Evolutionary conservation across 2,888 invertebrate genomes (phyloP).

Genomic region (Labia minor): DNA sequence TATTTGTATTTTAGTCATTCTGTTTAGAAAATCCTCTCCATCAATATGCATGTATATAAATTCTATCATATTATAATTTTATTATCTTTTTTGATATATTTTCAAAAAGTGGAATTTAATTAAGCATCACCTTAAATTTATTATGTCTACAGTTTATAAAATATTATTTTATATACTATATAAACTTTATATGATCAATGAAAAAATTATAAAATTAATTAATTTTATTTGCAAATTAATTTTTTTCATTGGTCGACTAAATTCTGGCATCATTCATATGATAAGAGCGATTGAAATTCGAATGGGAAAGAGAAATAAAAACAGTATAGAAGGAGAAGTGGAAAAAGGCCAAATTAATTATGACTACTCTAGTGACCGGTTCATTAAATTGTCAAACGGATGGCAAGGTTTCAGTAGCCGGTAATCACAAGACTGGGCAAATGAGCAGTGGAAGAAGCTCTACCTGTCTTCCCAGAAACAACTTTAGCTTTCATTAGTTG

Average conservation of each 20-base stretch:
- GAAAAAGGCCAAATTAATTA: neutral
- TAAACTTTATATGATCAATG: too few relatives aligned
- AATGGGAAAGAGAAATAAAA: neutral
- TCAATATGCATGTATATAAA: too few relatives aligned
- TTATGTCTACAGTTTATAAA: too few relatives aligned
- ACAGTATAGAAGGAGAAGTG: too few relatives aligned
- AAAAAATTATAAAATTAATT: neutral
- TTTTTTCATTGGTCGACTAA: neutral
- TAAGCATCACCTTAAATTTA: too few relatives aligned
- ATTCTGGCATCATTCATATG: neutral
- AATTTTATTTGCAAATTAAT: conserved; percentile 13
- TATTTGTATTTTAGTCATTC: too few relatives aligned
- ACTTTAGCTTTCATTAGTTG: neutral
- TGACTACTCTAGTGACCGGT: conserved; percentile 7
- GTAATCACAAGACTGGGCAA: neutral
- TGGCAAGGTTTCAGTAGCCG: neutral
- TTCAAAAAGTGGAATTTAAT: too few relatives aligned
- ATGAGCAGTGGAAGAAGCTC: neutral
- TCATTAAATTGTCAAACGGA: conserved; percentile 1
- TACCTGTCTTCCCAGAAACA: neutral
- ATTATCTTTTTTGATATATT: too few relatives aligned
- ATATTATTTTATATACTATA: too few relatives aligned
- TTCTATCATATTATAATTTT: too few relatives aligned
- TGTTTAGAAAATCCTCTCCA: too few relatives aligned
- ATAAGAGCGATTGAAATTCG: neutral